phyloP scores from a whole-genome alignment of 2,888 invertebrate species.

The Pristionchus mayeri region DNA sequence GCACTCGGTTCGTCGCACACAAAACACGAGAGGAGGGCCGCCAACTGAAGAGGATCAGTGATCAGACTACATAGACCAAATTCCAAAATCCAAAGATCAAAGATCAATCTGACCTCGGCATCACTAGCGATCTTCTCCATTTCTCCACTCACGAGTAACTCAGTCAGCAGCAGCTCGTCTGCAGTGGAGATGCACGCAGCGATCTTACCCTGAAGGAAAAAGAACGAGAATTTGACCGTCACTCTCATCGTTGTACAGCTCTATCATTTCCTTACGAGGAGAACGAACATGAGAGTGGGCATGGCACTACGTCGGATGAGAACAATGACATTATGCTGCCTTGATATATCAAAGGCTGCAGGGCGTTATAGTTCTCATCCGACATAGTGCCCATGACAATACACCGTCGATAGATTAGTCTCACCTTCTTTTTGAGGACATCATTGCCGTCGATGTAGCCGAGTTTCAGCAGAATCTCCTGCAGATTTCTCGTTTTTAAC shows the following conservation, averaged over 20 bases:
- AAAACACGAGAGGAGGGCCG: slow-evolving; percentile 14
- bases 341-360: not conserved
- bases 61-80: not conserved
- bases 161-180: slow-evolving; percentile 10
- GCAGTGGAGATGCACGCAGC: slow-evolving; percentile 9
- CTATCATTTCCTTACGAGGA: not conserved
- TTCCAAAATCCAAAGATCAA: not conserved
- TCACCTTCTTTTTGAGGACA: not conserved
- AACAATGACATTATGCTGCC: not conserved
- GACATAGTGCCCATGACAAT: not conserved
- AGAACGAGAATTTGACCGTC: not conserved
- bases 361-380: not conserved
- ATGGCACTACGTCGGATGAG: too few species aligned
- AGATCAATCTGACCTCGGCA: not conserved
- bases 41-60: not conserved
- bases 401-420: not conserved
- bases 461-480: slow-evolving; percentile 28
- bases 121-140: not conserved
- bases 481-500: not conserved
- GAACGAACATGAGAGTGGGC: not conserved
- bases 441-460: slow-evolving; percentile 1
- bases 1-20: slow-evolving; percentile 15
- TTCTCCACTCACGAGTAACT: not conserved
- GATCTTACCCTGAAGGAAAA: slow-evolving; percentile 4
- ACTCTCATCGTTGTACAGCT: not conserved